Base-by-base conservation (phyloP, 1,140 invertebrate species). In the Euschistus heros region DNA sequence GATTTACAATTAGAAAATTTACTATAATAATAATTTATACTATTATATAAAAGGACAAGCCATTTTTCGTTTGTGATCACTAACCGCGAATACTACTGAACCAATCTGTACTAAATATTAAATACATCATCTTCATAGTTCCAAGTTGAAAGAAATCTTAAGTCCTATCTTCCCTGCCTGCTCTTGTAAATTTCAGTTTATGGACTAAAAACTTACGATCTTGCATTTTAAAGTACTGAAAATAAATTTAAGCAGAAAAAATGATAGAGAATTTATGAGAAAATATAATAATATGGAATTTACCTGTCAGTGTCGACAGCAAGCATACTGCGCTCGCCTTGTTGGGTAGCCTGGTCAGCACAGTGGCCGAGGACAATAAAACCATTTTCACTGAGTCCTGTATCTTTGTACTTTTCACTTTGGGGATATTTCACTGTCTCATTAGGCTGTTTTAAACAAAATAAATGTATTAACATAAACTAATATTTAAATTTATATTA, bases 311-410 rank as follows among this genome's bases (percentile, higher is more conserved):
- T 87, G 73, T 98, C 94, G 64, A 97, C 86, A 37, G 91, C 77
- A 27, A 84, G 81, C 92, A 96, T 97, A 72, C 91, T 95, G 13
- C 76, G 73, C 67, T 86, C 82, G 0, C 90, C 87, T 71, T 91
- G 88, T 10, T 80, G 75, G 71, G 88, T 87, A 4, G 91, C 92
- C 76, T 94, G 92, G 78, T 96, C 93, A 0, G 93, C 90, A 17
- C 89, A 85, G 75, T 95, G 92, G 5, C 89, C 86, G 44, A 96
- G 79, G 62, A 86, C 86, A 47, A 92, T 76, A 74, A 91, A 94
- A 68, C 90, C 82, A 63, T 82, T 78, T 33, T 82, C 75, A 44
- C 76, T 76, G 2, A 87, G 69, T 30, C 75, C 71, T 4, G 74
- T 68, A 17, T 76, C 60, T 13, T 72, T 74, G 66, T 86, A 86